Conservation (phyloP, 2,797 vertebrate genomes). For the Micromesistius poutassou region DNA sequence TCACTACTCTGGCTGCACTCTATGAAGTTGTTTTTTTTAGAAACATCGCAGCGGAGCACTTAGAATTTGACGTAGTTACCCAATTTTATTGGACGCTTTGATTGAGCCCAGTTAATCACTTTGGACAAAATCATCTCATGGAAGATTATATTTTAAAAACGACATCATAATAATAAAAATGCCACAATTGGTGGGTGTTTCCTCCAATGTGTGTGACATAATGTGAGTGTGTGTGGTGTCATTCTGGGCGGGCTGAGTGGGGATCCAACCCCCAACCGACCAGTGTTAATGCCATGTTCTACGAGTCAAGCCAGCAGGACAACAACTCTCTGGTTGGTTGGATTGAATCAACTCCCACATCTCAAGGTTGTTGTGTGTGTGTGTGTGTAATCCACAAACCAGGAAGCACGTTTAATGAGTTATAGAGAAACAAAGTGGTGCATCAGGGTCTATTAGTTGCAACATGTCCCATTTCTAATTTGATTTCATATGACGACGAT, state of each 20-base stretch:
- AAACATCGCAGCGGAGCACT: background rate
- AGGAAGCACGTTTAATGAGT: background rate
- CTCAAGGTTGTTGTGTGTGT: background rate
- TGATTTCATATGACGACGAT: background rate
- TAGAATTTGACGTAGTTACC: background rate
- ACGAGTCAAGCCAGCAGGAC: background rate
- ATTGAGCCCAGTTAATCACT: background rate
- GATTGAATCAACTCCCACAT: background rate
- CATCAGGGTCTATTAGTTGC: background rate
- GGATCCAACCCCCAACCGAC: background rate
- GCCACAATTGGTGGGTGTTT: background rate
- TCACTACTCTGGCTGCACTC: constrained; percentile 1
- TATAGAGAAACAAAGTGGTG: background rate
- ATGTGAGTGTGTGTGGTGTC: background rate
- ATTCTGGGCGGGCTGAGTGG: background rate
- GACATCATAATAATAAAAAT: background rate
- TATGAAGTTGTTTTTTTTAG: background rate
- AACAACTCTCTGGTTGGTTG: no score
- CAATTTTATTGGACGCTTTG: background rate
- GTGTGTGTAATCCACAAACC: background rate
- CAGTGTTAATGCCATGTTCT: background rate
- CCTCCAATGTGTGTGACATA: background rate
- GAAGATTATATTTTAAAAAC: background rate
- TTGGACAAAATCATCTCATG: background rate
- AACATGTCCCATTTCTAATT: background rate